These are phyloP conservation scores for Perca schrenkii DNA, from an alignment of 2,113 vertebrate genomes.

Conservation along the genomic window DNA sequence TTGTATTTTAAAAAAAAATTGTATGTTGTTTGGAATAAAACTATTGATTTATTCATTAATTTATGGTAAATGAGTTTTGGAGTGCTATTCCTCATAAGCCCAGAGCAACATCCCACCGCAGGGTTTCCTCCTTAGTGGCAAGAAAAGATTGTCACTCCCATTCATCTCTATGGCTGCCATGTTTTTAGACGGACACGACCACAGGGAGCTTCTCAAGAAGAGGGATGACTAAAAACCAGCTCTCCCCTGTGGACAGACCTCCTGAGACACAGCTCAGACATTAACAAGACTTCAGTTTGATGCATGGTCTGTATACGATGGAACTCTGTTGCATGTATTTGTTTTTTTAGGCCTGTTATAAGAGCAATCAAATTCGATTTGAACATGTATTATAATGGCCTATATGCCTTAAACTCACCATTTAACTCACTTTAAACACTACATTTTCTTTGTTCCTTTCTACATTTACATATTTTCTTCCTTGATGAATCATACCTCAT, in stretches of 20 bases:
- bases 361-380: not conserved
- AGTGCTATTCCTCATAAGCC: conserved; percentile 33
- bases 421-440: not conserved
- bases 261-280: conserved; percentile 13
- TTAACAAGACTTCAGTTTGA: conserved; percentile 2
- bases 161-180: conserved; percentile 57
- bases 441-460: not conserved
- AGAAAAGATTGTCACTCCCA: conserved; percentile 50
- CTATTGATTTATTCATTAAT: not conserved
- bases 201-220: conserved; percentile 38
- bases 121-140: conserved; percentile 70
- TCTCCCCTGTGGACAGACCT: conserved; percentile 35
- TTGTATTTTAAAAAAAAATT: too few species aligned
- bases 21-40: too few species aligned
- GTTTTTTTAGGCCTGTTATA: not conserved
- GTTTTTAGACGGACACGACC: conserved; percentile 50
- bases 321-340: not conserved
- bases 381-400: not conserved
- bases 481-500: not conserved
- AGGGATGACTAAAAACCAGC: conserved; percentile 37
- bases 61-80: conserved; percentile 9
- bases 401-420: not conserved
- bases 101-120: conserved; percentile 41
- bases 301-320: not conserved
- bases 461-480: not conserved